A percentile compares a stretch with the other conserved stretches of the same genome.
phyloP scores from a whole-genome alignment of 2,797 vertebrate species.

The Botia almorhae region DNA sequence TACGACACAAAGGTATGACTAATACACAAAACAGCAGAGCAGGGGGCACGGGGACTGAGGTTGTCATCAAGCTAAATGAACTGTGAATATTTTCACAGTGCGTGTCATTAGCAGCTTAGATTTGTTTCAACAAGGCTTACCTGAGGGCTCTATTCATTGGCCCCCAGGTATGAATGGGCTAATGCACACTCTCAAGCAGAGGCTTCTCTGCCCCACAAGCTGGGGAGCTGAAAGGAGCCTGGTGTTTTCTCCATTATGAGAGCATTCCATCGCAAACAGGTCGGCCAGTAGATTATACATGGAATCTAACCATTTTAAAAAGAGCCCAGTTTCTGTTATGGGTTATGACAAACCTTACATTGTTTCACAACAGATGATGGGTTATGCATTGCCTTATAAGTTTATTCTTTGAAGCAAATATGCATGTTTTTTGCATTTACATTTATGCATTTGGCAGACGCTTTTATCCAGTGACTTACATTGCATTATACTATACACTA shows the following conservation, averaged over 20 bases:
- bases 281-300: neutral
- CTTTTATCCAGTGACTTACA: too few species aligned
- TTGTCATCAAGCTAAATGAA: constrained; percentile 92
- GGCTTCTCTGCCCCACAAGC: constrained; percentile 26
- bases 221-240: constrained; percentile 26
- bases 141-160: constrained; percentile 86
- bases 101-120: constrained; percentile 90
- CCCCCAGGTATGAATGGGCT: constrained; percentile 83
- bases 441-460: too few species aligned
- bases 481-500: too few species aligned
- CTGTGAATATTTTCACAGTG: constrained; percentile 94
- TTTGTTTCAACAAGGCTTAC: constrained; percentile 92
- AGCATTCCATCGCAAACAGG: constrained; percentile 33
- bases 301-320: neutral
- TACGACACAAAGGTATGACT: constrained; percentile 66
- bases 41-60: constrained; percentile 55
- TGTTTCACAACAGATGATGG: neutral
- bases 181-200: constrained; percentile 42
- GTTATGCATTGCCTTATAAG: neutral
- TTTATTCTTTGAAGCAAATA: neutral
- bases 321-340: neutral
- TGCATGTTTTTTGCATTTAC: neutral
- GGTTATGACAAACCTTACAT: neutral
- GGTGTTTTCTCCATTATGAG: constrained; percentile 28
- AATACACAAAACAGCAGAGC: constrained; percentile 55